Evolutionary conservation across 2,797 vertebrate species (phyloP).

Genomic region (Schizopygopsis pylzovi): DNA sequence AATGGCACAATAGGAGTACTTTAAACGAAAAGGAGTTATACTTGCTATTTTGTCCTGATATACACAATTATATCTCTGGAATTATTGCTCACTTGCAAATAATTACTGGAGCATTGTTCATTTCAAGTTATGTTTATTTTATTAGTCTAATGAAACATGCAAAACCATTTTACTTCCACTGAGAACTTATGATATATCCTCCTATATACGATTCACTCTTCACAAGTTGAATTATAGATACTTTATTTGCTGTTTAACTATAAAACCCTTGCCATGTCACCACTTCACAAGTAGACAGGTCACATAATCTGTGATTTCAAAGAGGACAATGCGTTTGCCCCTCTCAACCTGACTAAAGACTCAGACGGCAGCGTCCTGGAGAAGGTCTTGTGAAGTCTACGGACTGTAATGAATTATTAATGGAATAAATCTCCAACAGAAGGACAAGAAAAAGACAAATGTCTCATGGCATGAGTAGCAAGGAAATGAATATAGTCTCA

Average conservation of each 20-base stretch:
- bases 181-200: neutral
- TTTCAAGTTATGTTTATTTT: neutral
- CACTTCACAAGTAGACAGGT: constrained; percentile 28
- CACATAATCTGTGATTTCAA: constrained; percentile 10
- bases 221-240: constrained; percentile 2
- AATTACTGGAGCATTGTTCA: constrained; percentile 1
- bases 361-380: constrained; percentile 19
- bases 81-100: neutral
- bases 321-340: constrained; percentile 16
- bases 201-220: neutral
- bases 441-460: constrained; percentile 75
- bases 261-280: constrained; percentile 6
- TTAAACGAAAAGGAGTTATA: neutral
- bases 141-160: neutral
- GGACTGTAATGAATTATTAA: constrained; percentile 78
- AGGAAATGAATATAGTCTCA: constrained; percentile 71
- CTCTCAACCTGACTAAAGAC: constrained; percentile 38
- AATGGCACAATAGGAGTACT: too few relatives aligned
- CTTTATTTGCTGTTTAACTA: constrained; percentile 25
- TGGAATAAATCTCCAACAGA: constrained; percentile 75
- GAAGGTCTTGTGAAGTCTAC: constrained; percentile 67
- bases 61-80: neutral
- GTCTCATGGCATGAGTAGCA: constrained; percentile 70
- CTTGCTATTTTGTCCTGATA: neutral
- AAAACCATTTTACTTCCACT: neutral